Evolutionary conservation across 2,797 vertebrate genomes (phyloP).

Genomic region (Selene dorsalis): DNA sequence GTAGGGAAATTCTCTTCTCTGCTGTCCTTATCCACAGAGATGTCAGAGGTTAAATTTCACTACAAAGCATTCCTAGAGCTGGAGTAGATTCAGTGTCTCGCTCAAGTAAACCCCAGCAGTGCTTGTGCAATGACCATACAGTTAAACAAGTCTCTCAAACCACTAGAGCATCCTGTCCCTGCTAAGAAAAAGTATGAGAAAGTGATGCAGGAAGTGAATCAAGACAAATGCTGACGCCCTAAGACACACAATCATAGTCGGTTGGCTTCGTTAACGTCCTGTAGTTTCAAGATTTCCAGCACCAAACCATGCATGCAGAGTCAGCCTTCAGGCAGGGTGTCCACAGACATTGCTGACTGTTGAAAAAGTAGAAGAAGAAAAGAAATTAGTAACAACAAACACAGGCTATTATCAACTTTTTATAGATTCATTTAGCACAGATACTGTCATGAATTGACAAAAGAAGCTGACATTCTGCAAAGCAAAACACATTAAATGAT

Average conservation of each 20-base stretch:
- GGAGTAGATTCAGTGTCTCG: background rate
- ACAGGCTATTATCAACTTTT: background rate
- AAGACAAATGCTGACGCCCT: background rate
- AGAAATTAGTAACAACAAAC: slow-evolving; percentile 2
- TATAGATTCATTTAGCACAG: background rate
- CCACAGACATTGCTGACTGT: slow-evolving; percentile 53
- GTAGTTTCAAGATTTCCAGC: slow-evolving; percentile 32
- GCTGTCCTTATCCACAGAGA: slow-evolving; percentile 20
- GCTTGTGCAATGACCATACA: slow-evolving; percentile 1
- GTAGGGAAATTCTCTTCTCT: slow-evolving; percentile 5
- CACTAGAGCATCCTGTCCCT: slow-evolving; percentile 20
- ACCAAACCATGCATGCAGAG: slow-evolving; percentile 26
- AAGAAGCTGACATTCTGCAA: background rate
- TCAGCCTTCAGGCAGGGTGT: slow-evolving; percentile 18
- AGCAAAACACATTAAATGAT: background rate
- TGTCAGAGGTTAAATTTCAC: slow-evolving; percentile 27
- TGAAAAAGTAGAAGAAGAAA: slow-evolving; percentile 20
- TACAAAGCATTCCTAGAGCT: slow-evolving; percentile 13
- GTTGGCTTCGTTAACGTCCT: slow-evolving; percentile 34
- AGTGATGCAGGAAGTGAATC: slow-evolving; percentile 37
- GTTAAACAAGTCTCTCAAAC: background rate
- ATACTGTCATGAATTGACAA: background rate
- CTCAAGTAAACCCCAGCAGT: slow-evolving; percentile 13
- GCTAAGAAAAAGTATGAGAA: slow-evolving; percentile 13
- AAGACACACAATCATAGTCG: slow-evolving; percentile 25